These are phyloP conservation scores for Tethya wilhelma DNA, from an alignment of 37 sponge, comb jelly and placozoan genomes.

Conservation along the genomic window DNA sequence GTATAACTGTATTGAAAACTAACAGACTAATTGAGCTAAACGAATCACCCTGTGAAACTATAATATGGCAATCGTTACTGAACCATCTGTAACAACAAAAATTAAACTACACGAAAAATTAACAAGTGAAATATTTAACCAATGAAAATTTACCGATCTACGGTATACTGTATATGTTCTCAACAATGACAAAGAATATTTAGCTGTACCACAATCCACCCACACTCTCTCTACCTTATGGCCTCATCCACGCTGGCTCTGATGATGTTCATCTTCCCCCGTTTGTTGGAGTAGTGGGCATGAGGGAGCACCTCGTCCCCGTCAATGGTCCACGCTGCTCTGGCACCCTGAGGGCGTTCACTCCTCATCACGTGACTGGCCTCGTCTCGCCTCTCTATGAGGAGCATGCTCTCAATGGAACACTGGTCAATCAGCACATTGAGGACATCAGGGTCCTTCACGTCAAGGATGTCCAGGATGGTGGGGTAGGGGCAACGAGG, in stretches of 20 bases:
- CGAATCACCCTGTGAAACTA: too few relatives aligned
- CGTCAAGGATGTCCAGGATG: slow-evolving; percentile 65
- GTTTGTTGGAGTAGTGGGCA: slow-evolving; percentile 59
- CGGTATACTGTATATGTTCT: too few relatives aligned
- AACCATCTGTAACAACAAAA: too few relatives aligned
- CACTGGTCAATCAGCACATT: slow-evolving; percentile 76
- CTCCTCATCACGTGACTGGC: slow-evolving; percentile 45
- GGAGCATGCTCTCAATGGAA: slow-evolving; percentile 31
- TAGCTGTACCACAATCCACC: too few relatives aligned
- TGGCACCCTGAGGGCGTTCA: slow-evolving; percentile 14
- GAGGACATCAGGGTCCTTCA: slow-evolving; percentile 64
- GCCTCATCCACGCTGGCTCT: slow-evolving; percentile 37
- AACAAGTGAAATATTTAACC: too few relatives aligned
- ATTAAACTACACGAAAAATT: too few relatives aligned
- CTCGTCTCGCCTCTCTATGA: slow-evolving; percentile 38
- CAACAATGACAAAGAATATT: too few relatives aligned
- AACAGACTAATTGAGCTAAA: too few relatives aligned
- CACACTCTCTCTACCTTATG: slow-evolving; percentile 15
- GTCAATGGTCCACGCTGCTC: slow-evolving; percentile 38
- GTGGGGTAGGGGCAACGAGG: slow-evolving; percentile 65
- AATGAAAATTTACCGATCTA: too few relatives aligned
- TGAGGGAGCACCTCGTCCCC: slow-evolving; percentile 38
- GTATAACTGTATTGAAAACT: too few relatives aligned
- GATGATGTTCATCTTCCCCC: slow-evolving; percentile 27
- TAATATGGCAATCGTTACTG: too few relatives aligned